phyloP scores from a whole-genome alignment of 35 echinoderm and acorn worm species.

The Heliocidaris tuberculata region DNA sequence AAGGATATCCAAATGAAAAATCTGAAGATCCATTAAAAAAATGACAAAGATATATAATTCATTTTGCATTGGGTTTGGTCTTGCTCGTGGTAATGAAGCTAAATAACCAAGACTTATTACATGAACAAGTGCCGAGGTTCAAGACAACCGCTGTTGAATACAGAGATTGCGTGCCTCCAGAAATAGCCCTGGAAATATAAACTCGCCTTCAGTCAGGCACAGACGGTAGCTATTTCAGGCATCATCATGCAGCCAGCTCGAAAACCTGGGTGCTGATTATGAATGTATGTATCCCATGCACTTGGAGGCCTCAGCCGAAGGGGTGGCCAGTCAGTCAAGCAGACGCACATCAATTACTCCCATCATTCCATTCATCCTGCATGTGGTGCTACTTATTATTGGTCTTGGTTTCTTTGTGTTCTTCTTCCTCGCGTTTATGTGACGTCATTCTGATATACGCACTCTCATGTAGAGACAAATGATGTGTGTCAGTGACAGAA shows the following conservation, averaged over 20 bases:
- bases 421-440: too few species aligned
- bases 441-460: too few species aligned
- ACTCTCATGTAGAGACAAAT: too few species aligned
- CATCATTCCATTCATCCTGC: slow-evolving; percentile 1
- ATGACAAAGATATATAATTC: background rate
- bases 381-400: background rate
- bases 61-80: background rate
- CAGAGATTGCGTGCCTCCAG: background rate
- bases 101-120: background rate
- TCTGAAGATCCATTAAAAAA: background rate
- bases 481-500: too few species aligned
- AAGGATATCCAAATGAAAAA: background rate
- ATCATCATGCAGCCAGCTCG: background rate
- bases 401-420: too few species aligned
- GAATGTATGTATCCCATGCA: slow-evolving; percentile 5
- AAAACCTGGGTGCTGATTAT: slow-evolving; percentile 10
- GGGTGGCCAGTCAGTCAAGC: background rate
- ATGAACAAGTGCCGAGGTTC: background rate
- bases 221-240: slow-evolving; percentile 9
- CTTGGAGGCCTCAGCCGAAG: slow-evolving; percentile 4
- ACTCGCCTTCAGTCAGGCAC: background rate
- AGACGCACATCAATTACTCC: slow-evolving; percentile 15
- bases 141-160: background rate
- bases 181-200: slow-evolving; percentile 11
- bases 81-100: background rate